phyloP scores from a whole-genome alignment of 2,113 vertebrate species.

The Onychostruthus taczanowskii region DNA sequence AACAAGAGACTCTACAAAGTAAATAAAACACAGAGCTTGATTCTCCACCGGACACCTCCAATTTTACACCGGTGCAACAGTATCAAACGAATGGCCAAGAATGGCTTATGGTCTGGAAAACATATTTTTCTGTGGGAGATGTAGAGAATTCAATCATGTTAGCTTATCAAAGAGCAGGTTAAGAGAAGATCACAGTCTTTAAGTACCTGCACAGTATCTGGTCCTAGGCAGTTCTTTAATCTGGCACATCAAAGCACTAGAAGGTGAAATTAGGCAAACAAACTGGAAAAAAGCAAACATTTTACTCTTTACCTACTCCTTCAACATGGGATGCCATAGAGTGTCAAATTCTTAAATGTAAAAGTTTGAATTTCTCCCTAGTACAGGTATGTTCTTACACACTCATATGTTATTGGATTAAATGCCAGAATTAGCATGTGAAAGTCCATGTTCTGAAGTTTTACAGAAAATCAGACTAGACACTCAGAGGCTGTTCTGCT shows the following conservation, averaged over 20 bases:
- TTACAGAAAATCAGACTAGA: not conserved
- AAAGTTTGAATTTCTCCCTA: not conserved
- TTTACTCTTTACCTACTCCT: not conserved
- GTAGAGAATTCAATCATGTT: conserved; percentile 7
- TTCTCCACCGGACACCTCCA: not conserved
- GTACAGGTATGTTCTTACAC: not conserved
- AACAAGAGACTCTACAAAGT: not conserved
- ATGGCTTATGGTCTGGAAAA: not conserved
- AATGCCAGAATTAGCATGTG: not conserved
- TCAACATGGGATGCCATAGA: not conserved
- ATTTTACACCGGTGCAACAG: not conserved
- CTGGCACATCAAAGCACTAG: not conserved
- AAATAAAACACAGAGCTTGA: not conserved
- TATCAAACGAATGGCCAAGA: conserved; percentile 17
- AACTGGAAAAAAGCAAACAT: not conserved
- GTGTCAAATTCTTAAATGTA: not conserved
- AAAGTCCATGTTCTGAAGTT: not conserved
- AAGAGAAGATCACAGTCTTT: conserved; percentile 26
- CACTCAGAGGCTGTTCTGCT: not conserved
- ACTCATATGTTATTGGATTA: not conserved
- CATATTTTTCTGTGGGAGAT: not conserved
- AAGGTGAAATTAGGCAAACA: conserved; percentile 15
- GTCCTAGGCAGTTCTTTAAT: conserved; percentile 27
- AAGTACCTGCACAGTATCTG: not conserved
- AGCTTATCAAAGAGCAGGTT: conserved; percentile 38